A percentile compares a stretch with the other conserved stretches of the same genome.
Evolutionary conservation across 1,140 invertebrate genomes (phyloP).

Genomic region (Drosophila kurseongensis): DNA sequence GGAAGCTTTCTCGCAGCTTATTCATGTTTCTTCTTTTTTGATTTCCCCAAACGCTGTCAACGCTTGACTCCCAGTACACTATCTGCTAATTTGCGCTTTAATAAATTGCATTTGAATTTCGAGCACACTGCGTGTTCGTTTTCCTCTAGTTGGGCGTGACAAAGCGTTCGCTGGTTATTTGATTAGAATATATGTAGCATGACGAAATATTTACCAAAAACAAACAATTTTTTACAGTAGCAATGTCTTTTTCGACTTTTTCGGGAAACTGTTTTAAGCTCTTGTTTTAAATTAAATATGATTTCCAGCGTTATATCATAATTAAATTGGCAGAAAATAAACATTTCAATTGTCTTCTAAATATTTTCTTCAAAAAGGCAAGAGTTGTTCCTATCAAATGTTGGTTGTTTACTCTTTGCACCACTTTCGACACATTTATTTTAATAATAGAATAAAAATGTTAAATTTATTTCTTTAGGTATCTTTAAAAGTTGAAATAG

Average conservation of each 20-base stretch:
- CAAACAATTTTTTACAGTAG: background rate
- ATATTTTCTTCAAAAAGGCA: background rate
- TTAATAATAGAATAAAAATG: too few species aligned
- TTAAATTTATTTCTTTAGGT: too few species aligned
- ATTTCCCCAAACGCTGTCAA: constrained; percentile 58
- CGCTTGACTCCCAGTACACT: constrained; percentile 25
- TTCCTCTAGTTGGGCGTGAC: background rate
- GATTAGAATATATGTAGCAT: background rate
- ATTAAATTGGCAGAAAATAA: background rate
- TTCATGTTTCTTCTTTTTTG: constrained; percentile 44
- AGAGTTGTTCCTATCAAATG: too few species aligned
- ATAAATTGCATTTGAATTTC: constrained; percentile 71
- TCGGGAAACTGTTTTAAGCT: background rate
- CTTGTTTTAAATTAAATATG: too few species aligned
- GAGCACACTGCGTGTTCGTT: constrained; percentile 5
- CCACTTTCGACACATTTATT: too few species aligned
- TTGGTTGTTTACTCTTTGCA: too few species aligned
- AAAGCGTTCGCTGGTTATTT: background rate
- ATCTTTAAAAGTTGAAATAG: too few species aligned
- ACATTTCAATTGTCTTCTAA: background rate
- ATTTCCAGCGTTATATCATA: background rate
- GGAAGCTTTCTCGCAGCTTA: constrained; percentile 50
- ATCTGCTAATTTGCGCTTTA: constrained; percentile 63
- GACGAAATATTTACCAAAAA: background rate
- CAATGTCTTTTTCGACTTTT: background rate